Evolutionary conservation across 2,888 invertebrate genomes (phyloP).

Genomic region (Carabus problematicus): DNA sequence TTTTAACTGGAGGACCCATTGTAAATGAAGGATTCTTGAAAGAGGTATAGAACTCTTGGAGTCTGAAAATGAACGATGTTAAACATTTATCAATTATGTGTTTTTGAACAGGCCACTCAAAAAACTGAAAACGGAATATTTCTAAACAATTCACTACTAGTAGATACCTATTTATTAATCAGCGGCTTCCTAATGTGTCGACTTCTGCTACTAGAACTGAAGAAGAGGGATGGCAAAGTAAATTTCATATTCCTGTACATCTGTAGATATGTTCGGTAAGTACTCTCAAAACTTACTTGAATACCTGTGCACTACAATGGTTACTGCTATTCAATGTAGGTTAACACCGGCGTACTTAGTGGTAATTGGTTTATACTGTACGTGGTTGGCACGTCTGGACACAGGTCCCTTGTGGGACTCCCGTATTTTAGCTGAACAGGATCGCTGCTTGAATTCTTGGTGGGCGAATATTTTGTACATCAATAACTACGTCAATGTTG

Average conservation of each 20-base stretch:
- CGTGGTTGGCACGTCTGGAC: constrained; percentile 72
- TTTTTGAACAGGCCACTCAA: constrained; percentile 61
- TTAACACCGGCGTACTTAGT: constrained; percentile 78
- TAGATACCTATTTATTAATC: constrained; percentile 75
- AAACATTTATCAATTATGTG: constrained; percentile 13
- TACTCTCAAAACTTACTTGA: constrained; percentile 6
- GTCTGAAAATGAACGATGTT: neutral
- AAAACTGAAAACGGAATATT: constrained; percentile 68
- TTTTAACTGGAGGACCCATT: constrained; percentile 72
- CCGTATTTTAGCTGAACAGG: constrained; percentile 63
- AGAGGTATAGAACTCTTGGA: constrained; percentile 57
- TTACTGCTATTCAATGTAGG: constrained; percentile 57
- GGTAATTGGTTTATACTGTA: constrained; percentile 75
- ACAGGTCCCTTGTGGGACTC: constrained; percentile 79
- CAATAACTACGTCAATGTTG: constrained; percentile 75
- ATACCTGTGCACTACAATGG: neutral
- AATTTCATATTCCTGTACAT: constrained; percentile 70
- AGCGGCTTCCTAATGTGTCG: constrained; percentile 75
- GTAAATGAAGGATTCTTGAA: constrained; percentile 70
- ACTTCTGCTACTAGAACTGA: constrained; percentile 71
- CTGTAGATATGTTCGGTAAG: constrained; percentile 73
- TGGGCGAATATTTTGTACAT: constrained; percentile 78
- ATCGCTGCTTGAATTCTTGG: constrained; percentile 72
- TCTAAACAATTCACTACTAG: constrained; percentile 72
- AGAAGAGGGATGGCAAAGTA: constrained; percentile 68